Evolutionary conservation across 1,140 invertebrate genomes (phyloP).

Genomic region (Calliphora vicina): DNA sequence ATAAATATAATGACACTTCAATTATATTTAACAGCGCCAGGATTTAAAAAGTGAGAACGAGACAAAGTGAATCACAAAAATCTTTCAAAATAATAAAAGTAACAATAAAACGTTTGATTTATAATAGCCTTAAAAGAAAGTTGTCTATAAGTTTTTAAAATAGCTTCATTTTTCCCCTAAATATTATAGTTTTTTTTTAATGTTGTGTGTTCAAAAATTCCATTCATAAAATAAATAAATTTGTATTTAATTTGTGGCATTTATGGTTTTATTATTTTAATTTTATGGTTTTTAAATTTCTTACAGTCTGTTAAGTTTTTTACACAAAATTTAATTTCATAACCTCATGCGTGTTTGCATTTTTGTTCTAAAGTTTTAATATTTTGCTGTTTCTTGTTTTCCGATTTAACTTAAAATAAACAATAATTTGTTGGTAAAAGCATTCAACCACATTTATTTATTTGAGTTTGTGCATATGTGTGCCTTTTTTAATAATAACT

Average conservation of each 20-base stretch:
- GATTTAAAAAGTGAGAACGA: background rate
- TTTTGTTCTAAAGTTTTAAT: too few relatives aligned
- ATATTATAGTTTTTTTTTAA: too few relatives aligned
- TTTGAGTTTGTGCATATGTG: background rate
- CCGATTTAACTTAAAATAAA: too few relatives aligned
- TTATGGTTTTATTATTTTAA: conserved; percentile 2
- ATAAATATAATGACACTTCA: conserved; percentile 12
- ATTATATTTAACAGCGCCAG: background rate
- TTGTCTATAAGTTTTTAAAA: background rate
- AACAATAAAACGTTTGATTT: conserved; percentile 14
- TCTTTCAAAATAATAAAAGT: background rate
- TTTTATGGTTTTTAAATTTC: conserved; percentile 2
- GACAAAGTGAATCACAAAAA: background rate
- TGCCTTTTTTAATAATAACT: background rate
- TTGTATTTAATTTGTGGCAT: background rate
- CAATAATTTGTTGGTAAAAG: background rate
- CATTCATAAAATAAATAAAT: background rate
- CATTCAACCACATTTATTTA: background rate
- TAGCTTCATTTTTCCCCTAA: too few relatives aligned
- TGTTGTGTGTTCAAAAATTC: background rate
- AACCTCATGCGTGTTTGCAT: background rate
- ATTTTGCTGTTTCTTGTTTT: too few relatives aligned
- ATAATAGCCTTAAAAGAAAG: background rate
- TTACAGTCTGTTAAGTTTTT: background rate
- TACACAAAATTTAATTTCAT: background rate